Percentiles rank a stretch among this genome's conserved stretches.
Evolutionary conservation across 2,797 vertebrate species (phyloP).

Genomic region (Setipinna tenuifilis): DNA sequence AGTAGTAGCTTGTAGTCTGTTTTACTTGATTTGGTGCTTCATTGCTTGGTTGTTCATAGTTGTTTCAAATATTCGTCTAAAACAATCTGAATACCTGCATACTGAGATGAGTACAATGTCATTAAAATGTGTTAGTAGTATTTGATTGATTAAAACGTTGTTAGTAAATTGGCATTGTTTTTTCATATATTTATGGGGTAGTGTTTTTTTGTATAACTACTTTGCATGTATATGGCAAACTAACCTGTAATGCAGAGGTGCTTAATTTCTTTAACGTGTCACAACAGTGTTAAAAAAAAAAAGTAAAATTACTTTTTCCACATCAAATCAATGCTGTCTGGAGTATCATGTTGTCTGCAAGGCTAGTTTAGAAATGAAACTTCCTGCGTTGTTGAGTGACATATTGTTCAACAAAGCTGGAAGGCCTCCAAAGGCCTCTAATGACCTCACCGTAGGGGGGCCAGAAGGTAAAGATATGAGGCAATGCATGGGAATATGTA

Average conservation of each 20-base stretch:
- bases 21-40: not conserved
- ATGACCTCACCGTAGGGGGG: not conserved
- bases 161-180: no score
- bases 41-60: not conserved
- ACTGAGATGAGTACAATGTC: no score
- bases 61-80: no score
- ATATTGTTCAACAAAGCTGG: slow-evolving; percentile 46
- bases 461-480: slow-evolving; percentile 17
- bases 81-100: no score
- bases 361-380: not conserved
- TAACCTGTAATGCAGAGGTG: not conserved
- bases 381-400: not conserved
- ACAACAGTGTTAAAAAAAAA: not conserved
- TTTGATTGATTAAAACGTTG: no score
- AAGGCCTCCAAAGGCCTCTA: slow-evolving; percentile 43
- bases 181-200: no score
- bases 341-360: slow-evolving; percentile 15
- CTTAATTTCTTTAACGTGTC: not conserved
- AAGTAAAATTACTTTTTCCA: not conserved
- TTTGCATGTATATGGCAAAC: no score
- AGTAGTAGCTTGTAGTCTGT: not conserved
- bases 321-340: not conserved
- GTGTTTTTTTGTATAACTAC: no score
- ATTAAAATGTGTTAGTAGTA: no score
- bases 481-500: not conserved